Conservation (phyloP, 2,888 invertebrate genomes). For the Cybosia mesomella region DNA sequence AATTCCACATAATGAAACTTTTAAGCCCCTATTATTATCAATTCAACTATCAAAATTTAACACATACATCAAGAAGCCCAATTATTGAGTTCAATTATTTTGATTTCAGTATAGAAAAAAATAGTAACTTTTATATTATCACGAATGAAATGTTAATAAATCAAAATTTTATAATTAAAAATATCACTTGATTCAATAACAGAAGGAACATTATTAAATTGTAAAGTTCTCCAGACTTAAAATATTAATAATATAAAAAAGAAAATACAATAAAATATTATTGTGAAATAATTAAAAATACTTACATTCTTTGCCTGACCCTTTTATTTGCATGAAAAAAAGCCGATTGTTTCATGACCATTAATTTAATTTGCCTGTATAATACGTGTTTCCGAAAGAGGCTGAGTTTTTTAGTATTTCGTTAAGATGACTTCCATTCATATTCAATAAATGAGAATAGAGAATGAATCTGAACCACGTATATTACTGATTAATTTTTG, state of each 20-base stretch:
- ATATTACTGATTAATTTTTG: background rate
- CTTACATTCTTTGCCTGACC: background rate
- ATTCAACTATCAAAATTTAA: background rate
- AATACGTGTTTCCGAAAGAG: background rate
- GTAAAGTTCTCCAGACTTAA: background rate
- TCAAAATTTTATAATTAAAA: background rate
- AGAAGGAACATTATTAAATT: background rate
- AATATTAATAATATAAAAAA: constrained; percentile 7
- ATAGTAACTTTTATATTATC: background rate
- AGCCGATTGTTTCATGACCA: background rate
- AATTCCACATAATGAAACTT: background rate
- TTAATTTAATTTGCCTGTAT: background rate
- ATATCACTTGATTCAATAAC: constrained; percentile 2
- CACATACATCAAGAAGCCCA: background rate
- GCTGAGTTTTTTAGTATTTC: background rate
- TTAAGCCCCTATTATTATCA: background rate
- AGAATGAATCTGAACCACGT: background rate
- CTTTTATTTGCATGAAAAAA: background rate
- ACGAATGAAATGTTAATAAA: background rate
- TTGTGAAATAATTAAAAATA: constrained; percentile 5
- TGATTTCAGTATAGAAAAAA: background rate
- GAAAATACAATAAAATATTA: background rate
- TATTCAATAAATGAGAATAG: background rate
- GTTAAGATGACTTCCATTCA: background rate
- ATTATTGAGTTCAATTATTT: background rate